Percentiles rank a stretch among this genome's conserved stretches.
Evolutionary conservation across 2,888 invertebrate genomes (phyloP).

Genomic region (Agrotis segetum): DNA sequence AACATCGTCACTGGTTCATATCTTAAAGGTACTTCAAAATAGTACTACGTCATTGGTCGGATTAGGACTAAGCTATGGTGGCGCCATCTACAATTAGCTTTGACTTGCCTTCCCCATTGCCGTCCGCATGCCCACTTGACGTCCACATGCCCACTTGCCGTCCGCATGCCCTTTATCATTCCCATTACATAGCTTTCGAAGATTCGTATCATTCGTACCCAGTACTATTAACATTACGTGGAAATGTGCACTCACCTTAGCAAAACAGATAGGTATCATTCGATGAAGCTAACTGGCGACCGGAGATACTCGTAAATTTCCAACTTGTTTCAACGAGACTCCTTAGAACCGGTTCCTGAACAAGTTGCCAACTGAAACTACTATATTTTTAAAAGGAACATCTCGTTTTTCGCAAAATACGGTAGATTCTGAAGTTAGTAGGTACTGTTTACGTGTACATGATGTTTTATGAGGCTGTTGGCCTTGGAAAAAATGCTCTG

Average conservation of each 20-base stretch:
- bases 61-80: no score
- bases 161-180: no score
- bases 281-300: conserved; percentile 41
- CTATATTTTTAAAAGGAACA: conserved; percentile 51
- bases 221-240: no score
- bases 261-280: conserved; percentile 51
- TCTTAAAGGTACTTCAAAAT: no score
- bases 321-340: conserved; percentile 66
- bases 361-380: conserved; percentile 58
- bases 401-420: conserved; percentile 35
- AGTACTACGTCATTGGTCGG: no score
- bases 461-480: neutral
- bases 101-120: no score
- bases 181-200: no score
- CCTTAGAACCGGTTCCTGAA: conserved; percentile 43
- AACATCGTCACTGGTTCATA: no score
- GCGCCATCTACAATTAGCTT: no score
- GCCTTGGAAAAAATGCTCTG: neutral
- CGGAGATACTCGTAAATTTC: conserved; percentile 71
- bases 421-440: neutral
- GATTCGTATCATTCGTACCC: no score
- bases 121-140: no score
- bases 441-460: conserved; percentile 5
- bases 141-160: no score
- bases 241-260: conserved; percentile 10